Conservation (phyloP, 2,113 vertebrate species). For the Perccottus glenii region DNA sequence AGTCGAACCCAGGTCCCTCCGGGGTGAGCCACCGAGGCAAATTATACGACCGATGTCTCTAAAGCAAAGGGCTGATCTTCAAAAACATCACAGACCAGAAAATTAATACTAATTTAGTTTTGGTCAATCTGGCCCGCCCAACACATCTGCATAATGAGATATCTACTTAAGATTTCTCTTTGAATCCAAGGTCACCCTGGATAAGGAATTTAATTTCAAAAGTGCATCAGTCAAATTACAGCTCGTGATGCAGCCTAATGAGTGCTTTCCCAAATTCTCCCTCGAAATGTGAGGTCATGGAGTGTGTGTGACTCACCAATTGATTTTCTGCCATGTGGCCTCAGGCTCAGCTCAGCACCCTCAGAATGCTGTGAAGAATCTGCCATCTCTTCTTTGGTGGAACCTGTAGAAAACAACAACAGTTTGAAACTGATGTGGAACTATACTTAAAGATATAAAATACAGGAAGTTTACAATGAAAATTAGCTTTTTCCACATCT, state of each 20-base stretch:
- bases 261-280: constrained; percentile 21
- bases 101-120: constrained; percentile 30
- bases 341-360: constrained; percentile 69
- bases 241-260: constrained; percentile 19
- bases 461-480: not conserved
- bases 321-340: constrained; percentile 74
- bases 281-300: constrained; percentile 21
- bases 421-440: not conserved
- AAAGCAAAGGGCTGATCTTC: not conserved
- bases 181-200: constrained; percentile 32
- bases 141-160: constrained; percentile 34
- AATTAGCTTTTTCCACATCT: too few species aligned
- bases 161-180: constrained; percentile 20
- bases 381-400: constrained; percentile 73
- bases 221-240: constrained; percentile 10
- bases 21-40: too few species aligned
- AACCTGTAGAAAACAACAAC: constrained; percentile 54
- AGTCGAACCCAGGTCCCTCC: too few species aligned
- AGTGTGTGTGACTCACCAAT: constrained; percentile 70
- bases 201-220: constrained; percentile 47
- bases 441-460: not conserved
- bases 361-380: constrained; percentile 71
- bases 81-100: constrained; percentile 1
- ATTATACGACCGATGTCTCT: not conserved
- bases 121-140: constrained; percentile 7